phyloP scores from a whole-genome alignment of 2,113 vertebrate species.

The Mesembrinibis cayennensis region DNA sequence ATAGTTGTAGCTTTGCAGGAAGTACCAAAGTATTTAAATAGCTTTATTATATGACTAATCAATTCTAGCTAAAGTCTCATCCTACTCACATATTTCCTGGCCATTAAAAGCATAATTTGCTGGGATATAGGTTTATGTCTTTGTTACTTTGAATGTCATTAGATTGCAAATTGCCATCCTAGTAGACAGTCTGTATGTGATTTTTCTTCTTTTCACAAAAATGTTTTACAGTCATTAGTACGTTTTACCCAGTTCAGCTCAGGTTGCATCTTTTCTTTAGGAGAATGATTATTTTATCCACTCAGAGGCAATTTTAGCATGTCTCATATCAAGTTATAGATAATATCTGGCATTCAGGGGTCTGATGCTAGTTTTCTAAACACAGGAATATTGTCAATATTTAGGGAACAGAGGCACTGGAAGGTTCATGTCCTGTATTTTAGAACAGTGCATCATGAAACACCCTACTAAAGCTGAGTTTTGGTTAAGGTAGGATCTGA shows the following conservation, averaged over 20 bases:
- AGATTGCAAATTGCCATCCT: not conserved
- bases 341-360: not conserved
- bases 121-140: not conserved
- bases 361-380: not conserved
- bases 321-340: not conserved
- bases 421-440: not conserved
- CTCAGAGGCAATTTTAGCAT: not conserved
- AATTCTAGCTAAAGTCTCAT: not conserved
- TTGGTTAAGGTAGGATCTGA: not conserved
- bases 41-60: not conserved
- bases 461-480: not conserved
- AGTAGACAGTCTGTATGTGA: slow-evolving; percentile 5
- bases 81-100: not conserved
- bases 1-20: not conserved
- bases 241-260: slow-evolving; percentile 2
- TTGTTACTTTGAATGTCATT: not conserved
- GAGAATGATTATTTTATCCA: not conserved
- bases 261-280: slow-evolving; percentile 7
- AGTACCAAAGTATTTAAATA: not conserved
- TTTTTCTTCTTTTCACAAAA: slow-evolving; percentile 30
- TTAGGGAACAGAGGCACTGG: not conserved
- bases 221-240: slow-evolving; percentile 27
- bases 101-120: not conserved
- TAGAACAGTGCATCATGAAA: not conserved
- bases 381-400: not conserved